These are phyloP conservation scores for Atopsyche davidsoni DNA, from an alignment of 1,140 invertebrate genomes.

Conservation along the genomic window DNA sequence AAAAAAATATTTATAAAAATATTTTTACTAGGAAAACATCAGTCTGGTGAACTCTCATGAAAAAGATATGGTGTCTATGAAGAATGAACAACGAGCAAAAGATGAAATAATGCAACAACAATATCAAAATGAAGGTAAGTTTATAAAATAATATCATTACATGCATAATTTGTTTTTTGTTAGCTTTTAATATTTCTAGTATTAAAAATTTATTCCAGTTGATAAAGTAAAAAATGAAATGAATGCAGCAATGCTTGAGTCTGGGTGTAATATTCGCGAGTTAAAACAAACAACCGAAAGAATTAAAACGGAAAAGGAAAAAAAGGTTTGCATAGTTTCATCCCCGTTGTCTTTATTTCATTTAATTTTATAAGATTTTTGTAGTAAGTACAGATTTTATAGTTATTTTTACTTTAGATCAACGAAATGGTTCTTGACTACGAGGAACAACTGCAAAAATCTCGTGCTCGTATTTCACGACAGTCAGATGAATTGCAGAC, in stretches of 20 bases:
- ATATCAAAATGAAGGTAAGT: conserved; percentile 13
- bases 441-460: conserved; percentile 44
- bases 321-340: conserved; percentile 17
- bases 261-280: conserved; percentile 5
- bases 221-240: conserved; percentile 18
- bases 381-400: neutral
- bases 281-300: conserved; percentile 10
- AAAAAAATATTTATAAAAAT: neutral
- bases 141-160: neutral
- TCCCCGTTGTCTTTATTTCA: neutral
- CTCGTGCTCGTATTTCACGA: conserved; percentile 34
- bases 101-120: neutral
- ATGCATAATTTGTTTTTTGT: neutral
- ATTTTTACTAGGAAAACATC: conserved; percentile 19
- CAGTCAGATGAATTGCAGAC: conserved; percentile 37
- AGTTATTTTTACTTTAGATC: conserved; percentile 32
- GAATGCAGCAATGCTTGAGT: conserved; percentile 7
- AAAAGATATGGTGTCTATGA: conserved; percentile 3
- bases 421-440: conserved; percentile 44
- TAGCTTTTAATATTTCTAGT: conserved; percentile 2
- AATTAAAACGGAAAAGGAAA: conserved; percentile 13
- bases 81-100: conserved; percentile 8
- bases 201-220: conserved; percentile 11
- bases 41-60: neutral
- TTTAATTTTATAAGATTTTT: neutral